Percentiles rank a stretch among this genome's conserved stretches.
Evolutionary conservation across 2,113 vertebrate genomes (phyloP).

Genomic region (Hydropotes inermis): DNA sequence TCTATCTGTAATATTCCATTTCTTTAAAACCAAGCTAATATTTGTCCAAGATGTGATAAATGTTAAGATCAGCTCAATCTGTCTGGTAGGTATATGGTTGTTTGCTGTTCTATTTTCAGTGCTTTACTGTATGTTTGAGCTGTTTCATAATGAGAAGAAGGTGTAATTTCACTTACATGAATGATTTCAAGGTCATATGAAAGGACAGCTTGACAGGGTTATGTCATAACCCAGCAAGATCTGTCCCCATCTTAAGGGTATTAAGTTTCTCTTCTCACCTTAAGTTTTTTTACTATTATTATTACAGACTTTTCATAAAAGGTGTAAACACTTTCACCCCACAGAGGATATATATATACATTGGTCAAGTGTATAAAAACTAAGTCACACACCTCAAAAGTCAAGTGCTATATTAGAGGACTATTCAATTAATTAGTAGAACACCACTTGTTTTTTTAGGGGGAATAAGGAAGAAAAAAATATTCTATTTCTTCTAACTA

Average conservation of each 20-base stretch:
- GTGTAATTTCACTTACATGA: not conserved
- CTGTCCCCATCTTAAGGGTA: not conserved
- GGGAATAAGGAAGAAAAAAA: not conserved
- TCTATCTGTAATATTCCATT: not conserved
- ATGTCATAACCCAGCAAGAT: not conserved
- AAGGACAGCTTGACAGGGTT: not conserved
- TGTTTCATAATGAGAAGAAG: not conserved
- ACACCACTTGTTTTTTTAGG: not conserved
- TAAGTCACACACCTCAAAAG: not conserved
- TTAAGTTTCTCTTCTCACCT: not conserved
- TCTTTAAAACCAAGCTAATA: slow-evolving; percentile 8
- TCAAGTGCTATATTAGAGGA: not conserved
- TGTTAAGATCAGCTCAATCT: not conserved
- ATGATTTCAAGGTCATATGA: not conserved
- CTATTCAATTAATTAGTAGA: not conserved
- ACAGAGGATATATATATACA: not conserved
- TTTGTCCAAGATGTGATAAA: not conserved
- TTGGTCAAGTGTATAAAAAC: not conserved
- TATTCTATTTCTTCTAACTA: not conserved
- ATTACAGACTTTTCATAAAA: not conserved
- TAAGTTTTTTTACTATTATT: not conserved
- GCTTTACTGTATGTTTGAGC: not conserved
- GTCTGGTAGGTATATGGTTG: not conserved
- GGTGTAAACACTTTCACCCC: not conserved
- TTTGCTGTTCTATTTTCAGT: not conserved